Evolutionary conservation across 2,797 vertebrate species (phyloP), one percentile per base, ranked within the genome.

Genomic region (Enteromius mattozi): DNA sequence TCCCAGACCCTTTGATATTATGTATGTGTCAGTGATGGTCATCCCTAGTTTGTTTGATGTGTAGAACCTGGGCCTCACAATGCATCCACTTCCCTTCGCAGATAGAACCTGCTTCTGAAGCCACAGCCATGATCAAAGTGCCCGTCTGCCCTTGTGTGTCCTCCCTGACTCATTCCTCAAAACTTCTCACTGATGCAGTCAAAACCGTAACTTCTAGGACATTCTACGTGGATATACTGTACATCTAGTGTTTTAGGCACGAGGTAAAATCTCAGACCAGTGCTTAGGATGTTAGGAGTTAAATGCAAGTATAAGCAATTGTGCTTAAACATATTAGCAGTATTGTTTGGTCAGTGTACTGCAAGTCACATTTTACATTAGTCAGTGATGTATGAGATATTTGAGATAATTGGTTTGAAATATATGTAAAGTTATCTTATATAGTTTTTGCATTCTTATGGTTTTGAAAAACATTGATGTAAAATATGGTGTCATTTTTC

Each of bases 31-130:
- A 42, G 37, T 78, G 76, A 70, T n/a, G 54, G 72, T 78, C 54
- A 71, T 66, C 59, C 54, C 72, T 51, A 24, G 63, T 61, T 68
- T 61, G 61, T 85, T 85, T 85, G 66, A 85, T 87, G 61, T 37
- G n/a, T 2, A 24, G 19, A 10, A 35, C 49, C 71, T 78, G 17
- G 7, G 24, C 1, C 37, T 12, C 56, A 42, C 19, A 1, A 80
- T 82, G 5, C 4, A 51, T 86, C 61, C 30, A 42, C 27, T 27
- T 27, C n/a, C 21, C 75, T 56, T 33, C 59, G 3, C 30, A 56
- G n/a, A 84, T 65, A 80, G 81, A 70, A 79, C 35, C 7, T 78
- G 63, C 40, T 83, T 74, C 68, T 86, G 27, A 63, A 83, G 76
- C 56, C 37, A 61, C 8, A 78, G 33, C 45, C 24, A 0, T 70